A percentile compares a stretch with the other conserved stretches of the same genome.
Conservation (phyloP, 2,888 invertebrate genomes). For the Camptogramma bilineatum region DNA sequence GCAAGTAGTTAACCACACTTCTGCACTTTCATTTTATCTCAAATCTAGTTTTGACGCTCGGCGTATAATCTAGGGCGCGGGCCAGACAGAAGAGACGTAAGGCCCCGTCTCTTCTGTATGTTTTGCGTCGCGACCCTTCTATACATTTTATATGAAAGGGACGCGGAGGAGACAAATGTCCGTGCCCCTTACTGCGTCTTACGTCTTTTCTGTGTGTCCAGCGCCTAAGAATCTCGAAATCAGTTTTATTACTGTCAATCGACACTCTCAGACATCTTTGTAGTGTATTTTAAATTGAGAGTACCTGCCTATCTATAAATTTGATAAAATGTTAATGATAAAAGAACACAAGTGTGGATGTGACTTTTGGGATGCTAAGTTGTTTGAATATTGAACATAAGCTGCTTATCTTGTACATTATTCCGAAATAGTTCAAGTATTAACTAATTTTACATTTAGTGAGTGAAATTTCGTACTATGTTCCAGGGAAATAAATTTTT, state of each 20-base stretch:
- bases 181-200: too few species aligned
- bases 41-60: constrained; percentile 1
- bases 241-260: background rate
- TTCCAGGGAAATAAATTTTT: background rate
- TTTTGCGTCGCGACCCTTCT: too few species aligned
- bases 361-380: background rate
- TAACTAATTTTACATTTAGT: background rate
- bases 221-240: background rate
- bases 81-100: too few species aligned
- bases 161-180: too few species aligned
- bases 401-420: background rate
- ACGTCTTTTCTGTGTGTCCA: too few species aligned
- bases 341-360: background rate
- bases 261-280: background rate
- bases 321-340: background rate
- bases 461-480: background rate
- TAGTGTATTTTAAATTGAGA: background rate
- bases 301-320: too few species aligned
- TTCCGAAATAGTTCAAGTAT: background rate
- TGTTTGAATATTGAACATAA: constrained; percentile 1
- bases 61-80: background rate
- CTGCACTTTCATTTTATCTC: background rate
- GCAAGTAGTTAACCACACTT: constrained; percentile 3
- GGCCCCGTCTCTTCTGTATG: too few species aligned
- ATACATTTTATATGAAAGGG: too few species aligned